Evolutionary conservation across 2,888 invertebrate genomes (phyloP).

Genomic region (Drosophila eohydei): DNA sequence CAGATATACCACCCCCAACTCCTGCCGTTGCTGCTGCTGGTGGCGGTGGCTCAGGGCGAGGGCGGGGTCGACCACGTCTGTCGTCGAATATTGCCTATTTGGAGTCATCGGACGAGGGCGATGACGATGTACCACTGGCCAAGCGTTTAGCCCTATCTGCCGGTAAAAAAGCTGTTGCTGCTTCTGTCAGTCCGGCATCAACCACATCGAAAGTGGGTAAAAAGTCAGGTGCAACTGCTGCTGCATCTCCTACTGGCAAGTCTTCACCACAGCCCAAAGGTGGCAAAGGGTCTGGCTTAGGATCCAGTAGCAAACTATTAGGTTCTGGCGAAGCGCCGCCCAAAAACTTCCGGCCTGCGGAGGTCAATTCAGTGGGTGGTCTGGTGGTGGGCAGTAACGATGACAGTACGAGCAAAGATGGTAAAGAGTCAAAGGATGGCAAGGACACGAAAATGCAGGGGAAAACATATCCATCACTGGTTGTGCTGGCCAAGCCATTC

Average conservation of each 20-base stretch:
- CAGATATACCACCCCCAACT: constrained; percentile 62
- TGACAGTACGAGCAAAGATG: constrained; percentile 86
- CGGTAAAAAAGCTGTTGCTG: constrained; percentile 59
- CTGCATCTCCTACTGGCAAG: constrained; percentile 55
- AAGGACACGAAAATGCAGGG: constrained; percentile 91
- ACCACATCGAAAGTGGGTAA: constrained; percentile 43
- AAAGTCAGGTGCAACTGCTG: constrained; percentile 32
- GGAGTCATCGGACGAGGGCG: constrained; percentile 85
- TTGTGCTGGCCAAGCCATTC: constrained; percentile 93
- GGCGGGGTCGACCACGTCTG: constrained; percentile 69
- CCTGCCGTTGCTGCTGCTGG: constrained; percentile 28
- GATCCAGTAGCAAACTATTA: constrained; percentile 36
- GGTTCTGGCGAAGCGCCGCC: constrained; percentile 52
- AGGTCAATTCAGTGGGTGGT: constrained; percentile 90
- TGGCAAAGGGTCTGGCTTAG: constrained; percentile 42
- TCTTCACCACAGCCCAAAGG: constrained; percentile 60
- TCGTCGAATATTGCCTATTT: constrained; percentile 80
- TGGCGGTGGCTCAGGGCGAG: constrained; percentile 57
- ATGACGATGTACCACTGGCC: constrained; percentile 85
- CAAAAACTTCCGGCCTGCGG: constrained; percentile 88
- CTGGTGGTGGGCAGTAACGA: constrained; percentile 87
- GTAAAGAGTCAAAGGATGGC: constrained; percentile 90
- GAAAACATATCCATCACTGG: constrained; percentile 94
- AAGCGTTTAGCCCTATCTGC: constrained; percentile 83
- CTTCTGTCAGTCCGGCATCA: constrained; percentile 17